phyloP scores from a whole-genome alignment of 2,113 vertebrate species.

The Nannobrachium achirus region DNA sequence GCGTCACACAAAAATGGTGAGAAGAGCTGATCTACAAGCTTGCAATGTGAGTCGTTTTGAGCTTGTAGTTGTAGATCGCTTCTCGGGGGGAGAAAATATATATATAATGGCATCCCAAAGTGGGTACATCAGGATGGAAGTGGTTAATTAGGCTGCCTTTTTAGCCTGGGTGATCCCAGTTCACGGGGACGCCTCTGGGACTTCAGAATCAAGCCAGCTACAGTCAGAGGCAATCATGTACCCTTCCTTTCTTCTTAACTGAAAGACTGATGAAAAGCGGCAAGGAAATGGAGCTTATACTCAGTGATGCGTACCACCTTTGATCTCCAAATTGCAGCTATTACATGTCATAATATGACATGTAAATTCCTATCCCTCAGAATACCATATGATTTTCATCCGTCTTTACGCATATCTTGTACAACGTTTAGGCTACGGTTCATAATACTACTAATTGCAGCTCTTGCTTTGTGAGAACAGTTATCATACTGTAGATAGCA shows the following conservation, averaged over 20 bases:
- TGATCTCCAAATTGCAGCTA: constrained; percentile 64
- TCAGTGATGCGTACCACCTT: constrained; percentile 51
- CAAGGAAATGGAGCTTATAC: constrained; percentile 37
- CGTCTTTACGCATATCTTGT: constrained; percentile 9
- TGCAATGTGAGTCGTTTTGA: too few species aligned
- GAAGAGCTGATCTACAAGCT: too few species aligned
- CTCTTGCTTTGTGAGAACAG: not conserved
- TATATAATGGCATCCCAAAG: too few species aligned
- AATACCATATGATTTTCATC: constrained; percentile 46
- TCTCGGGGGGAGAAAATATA: too few species aligned
- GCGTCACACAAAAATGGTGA: too few species aligned
- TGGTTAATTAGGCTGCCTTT: constrained; percentile 42
- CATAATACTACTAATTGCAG: constrained; percentile 5
- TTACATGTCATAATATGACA: constrained; percentile 49
- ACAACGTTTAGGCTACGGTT: constrained; percentile 23
- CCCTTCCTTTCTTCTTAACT: constrained; percentile 4
- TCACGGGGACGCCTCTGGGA: constrained; percentile 23
- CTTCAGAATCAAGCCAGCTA: constrained; percentile 34
- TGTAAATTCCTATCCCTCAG: constrained; percentile 43
- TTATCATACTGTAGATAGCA: too few species aligned
- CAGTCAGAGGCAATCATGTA: constrained; percentile 14
- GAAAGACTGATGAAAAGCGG: constrained; percentile 20
- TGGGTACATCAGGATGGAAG: too few species aligned
- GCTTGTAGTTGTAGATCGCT: too few species aligned
- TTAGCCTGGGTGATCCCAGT: constrained; percentile 23